Conservation (phyloP, 2,888 invertebrate species). For the Eubasilissa splendida region DNA sequence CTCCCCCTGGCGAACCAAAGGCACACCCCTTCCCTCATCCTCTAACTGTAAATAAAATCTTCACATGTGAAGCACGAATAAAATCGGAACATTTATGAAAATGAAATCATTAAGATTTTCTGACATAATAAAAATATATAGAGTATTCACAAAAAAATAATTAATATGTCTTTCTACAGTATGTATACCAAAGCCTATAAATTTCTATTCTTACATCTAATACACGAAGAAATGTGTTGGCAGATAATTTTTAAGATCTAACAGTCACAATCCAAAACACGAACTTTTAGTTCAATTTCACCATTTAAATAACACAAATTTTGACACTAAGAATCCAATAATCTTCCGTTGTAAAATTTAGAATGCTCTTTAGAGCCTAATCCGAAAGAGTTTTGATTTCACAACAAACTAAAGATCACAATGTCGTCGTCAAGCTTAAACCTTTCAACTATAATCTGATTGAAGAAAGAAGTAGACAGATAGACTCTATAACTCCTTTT, state of each 20-base stretch:
- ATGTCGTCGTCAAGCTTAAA: background rate
- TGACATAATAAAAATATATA: too few relatives aligned
- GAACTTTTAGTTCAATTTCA: conserved; percentile 32
- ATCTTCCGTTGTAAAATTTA: background rate
- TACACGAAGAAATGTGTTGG: conserved; percentile 28
- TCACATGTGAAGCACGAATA: too few relatives aligned
- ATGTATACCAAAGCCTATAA: conserved; percentile 24
- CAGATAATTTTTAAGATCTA: conserved; percentile 21
- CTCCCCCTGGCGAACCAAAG: too few relatives aligned
- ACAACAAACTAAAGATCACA: conserved; percentile 10
- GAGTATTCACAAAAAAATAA: too few relatives aligned
- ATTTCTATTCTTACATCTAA: conserved; percentile 16
- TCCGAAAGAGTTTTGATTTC: conserved; percentile 8
- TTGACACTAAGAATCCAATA: conserved; percentile 30
- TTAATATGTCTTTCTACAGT: background rate
- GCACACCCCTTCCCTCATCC: too few relatives aligned
- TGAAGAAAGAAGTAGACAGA: too few relatives aligned
- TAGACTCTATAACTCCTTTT: too few relatives aligned
- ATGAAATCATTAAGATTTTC: too few relatives aligned
- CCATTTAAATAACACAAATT: conserved; percentile 24
- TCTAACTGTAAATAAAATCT: too few relatives aligned
- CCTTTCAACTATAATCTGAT: too few relatives aligned
- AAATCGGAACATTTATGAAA: too few relatives aligned
- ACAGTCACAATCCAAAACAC: conserved; percentile 33
- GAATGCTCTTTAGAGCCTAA: conserved; percentile 1